Evolutionary conservation across 2,113 vertebrate genomes (phyloP).

Genomic region (Opisthocomus hoazin): DNA sequence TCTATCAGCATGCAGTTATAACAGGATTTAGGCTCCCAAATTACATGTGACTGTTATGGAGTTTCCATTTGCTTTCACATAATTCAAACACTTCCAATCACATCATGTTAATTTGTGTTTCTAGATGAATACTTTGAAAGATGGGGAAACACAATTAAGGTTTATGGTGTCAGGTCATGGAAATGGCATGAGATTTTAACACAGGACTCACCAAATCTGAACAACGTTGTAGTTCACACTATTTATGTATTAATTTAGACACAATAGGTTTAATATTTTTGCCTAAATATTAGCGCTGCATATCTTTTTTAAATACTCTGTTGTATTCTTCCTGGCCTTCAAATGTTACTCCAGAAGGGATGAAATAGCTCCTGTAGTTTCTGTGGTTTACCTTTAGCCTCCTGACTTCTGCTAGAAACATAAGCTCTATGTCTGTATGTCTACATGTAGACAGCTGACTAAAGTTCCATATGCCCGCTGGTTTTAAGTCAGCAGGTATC

Average conservation of each 20-base stretch:
- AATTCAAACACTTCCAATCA: background rate
- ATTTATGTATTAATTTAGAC: background rate
- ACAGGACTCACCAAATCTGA: background rate
- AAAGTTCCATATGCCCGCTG: background rate
- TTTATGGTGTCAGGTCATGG: background rate
- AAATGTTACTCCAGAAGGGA: background rate
- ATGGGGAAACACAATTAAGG: background rate
- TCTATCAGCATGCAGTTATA: background rate
- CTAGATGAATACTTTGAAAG: background rate
- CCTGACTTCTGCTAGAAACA: background rate
- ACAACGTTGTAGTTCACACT: background rate
- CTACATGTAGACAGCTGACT: background rate
- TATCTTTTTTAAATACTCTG: background rate
- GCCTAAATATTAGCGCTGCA: background rate
- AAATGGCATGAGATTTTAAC: background rate
- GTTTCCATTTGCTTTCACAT: background rate
- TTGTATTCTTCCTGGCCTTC: background rate
- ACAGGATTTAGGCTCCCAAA: background rate
- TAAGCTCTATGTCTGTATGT: background rate
- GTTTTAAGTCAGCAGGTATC: background rate
- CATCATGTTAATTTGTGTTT: background rate
- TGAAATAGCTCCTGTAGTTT: background rate
- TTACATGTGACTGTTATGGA: accelerated
- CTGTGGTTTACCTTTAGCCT: background rate
- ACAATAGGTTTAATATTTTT: background rate